A percentile compares a stretch with the other conserved stretches of the same genome.
These are phyloP conservation scores for Mobula hypostoma DNA, from an alignment of 2,113 vertebrate species.

Conservation along the genomic window DNA sequence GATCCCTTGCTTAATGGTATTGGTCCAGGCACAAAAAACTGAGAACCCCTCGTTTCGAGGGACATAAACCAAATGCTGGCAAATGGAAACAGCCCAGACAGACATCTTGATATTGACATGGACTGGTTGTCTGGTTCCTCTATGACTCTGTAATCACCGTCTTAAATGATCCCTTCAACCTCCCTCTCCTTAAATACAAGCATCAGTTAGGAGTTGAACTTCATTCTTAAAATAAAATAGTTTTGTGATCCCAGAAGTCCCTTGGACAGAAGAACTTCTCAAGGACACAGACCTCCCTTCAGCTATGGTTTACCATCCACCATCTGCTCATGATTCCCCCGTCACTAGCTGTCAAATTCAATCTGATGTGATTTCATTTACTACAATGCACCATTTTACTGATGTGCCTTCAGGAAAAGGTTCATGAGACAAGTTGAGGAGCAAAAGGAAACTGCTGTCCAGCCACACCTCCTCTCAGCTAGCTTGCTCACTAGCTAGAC, in stretches of 20 bases:
- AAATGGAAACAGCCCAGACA: too few relatives aligned
- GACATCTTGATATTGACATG: too few relatives aligned
- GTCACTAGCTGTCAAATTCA: not conserved
- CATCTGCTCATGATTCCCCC: not conserved
- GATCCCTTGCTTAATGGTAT: too few relatives aligned
- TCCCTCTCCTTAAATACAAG: not conserved
- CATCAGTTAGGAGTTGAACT: not conserved
- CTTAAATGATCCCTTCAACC: not conserved
- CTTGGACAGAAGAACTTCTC: not conserved
- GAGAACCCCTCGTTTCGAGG: too few relatives aligned
- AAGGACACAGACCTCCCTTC: conserved; percentile 7
- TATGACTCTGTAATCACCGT: not conserved
- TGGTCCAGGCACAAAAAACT: too few relatives aligned
- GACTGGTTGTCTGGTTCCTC: too few relatives aligned
- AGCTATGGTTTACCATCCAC: not conserved
- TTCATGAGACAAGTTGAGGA: not conserved
- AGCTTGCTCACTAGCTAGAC: not conserved
- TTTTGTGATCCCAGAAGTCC: not conserved
- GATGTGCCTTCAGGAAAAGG: not conserved
- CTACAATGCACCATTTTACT: not conserved
- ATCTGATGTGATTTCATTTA: not conserved
- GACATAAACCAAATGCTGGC: too few relatives aligned
- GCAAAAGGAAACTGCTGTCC: not conserved
- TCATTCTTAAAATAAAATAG: not conserved
- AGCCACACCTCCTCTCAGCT: not conserved